A percentile compares a stretch with the other conserved stretches of the same genome.
These are phyloP conservation scores for Monochamus alternatus DNA, from an alignment of 2,888 invertebrate genomes.

Conservation along the genomic window DNA sequence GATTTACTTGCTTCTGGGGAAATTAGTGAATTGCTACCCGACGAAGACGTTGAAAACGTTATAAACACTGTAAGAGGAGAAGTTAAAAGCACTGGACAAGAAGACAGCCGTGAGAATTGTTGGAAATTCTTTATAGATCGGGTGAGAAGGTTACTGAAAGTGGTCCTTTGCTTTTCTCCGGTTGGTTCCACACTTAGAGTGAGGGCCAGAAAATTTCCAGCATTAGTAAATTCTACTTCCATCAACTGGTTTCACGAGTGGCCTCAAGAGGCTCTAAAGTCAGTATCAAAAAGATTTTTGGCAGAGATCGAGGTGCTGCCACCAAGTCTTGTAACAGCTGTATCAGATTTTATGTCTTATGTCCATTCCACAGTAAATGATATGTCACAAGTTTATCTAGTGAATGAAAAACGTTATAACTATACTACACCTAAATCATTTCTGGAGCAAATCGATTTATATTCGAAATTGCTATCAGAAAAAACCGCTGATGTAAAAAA, in stretches of 20 bases:
- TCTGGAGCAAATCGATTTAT: conserved; percentile 91
- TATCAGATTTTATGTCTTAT: conserved; percentile 91
- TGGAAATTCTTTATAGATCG: conserved; percentile 96
- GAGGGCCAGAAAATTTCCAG: conserved; percentile 93
- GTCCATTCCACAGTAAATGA: conserved; percentile 92
- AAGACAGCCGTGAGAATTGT: conserved; percentile 92
- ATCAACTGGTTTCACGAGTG: conserved; percentile 99
- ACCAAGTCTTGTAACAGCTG: conserved; percentile 76
- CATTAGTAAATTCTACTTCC: conserved; percentile 92
- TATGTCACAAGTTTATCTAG: conserved; percentile 85
- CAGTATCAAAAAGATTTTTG: conserved; percentile 89
- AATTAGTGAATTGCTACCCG: conserved; percentile 90
- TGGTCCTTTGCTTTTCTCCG: conserved; percentile 94
- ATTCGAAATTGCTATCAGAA: conserved; percentile 79
- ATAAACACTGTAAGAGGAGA: conserved; percentile 84
- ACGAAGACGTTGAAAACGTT: conserved; percentile 93
- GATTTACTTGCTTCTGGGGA: conserved; percentile 95
- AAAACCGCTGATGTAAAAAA: conserved; percentile 81
- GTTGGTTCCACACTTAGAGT: conserved; percentile 91
- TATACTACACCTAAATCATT: conserved; percentile 98
- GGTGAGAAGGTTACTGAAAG: conserved; percentile 83
- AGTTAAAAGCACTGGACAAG: conserved; percentile 86
- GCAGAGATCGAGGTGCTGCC: conserved; percentile 84
- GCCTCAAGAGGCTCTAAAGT: conserved; percentile 92
- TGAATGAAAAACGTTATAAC: conserved; percentile 92